Evolutionary conservation across 2,888 invertebrate genomes (phyloP), one percentile per base, ranked within the genome.

Genomic region (Copidosoma aretas): DNA sequence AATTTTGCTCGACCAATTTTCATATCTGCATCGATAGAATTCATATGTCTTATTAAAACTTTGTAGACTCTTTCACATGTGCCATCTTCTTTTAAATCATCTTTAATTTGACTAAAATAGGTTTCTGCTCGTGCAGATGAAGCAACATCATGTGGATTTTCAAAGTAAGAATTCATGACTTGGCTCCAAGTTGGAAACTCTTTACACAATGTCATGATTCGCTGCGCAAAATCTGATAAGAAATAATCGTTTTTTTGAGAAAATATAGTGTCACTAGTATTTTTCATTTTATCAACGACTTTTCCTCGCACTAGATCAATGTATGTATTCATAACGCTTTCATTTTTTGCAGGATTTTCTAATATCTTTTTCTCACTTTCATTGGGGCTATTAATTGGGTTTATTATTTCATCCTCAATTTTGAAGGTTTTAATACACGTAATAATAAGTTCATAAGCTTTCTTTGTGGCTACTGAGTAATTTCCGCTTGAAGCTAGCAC

Each of bases 101-200:
- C 19, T 49, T 49, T 49, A 5, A 19, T 19, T 19, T 49, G 17
- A 2, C 49, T 10, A 5, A 49, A 49, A 10, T 49, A 49, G 2
- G 3, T 49, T 19, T 5, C 49, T 4, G 49, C 49, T n/a, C 3
- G 49, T n/a, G 4, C 15, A 15, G 71, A 71, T 15, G 71, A 39
- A 14, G 65, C 62, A 2, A 71, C 71, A 17, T 66, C 39, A 1
- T 54, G 46, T 14, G 51, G 17, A 12, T 22, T 41, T 8, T 14
- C n/a, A 49, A 71, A 68, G 32, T 63, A 17, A 0, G 32, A n/a
- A 1, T 53, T 32, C 68, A 71, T 71, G 2, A 71, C 60, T 39
- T 71, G 68, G 32, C 60, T 66, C 63, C 59, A 46, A 24, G 43
- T 43, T n/a, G 22, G 46, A 51, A 25, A 49, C 25, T 60, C 60